These are phyloP conservation scores for Natrix natrix DNA, from an alignment of 2,797 vertebrate species.

Conservation along the genomic window DNA sequence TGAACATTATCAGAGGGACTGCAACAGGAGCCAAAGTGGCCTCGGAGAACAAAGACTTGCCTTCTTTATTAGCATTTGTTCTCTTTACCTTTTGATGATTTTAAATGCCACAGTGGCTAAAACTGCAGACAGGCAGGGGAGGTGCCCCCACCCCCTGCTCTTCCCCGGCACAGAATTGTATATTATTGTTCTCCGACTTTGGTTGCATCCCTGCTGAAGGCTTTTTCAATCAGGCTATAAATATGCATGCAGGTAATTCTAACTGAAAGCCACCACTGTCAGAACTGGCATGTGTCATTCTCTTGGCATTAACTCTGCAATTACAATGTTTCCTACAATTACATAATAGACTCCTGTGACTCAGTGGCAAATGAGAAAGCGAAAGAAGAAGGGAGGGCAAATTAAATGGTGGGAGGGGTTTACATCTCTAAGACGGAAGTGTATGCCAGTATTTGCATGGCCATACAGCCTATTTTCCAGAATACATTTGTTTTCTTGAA, in stretches of 20 bases:
- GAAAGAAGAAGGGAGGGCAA: background rate
- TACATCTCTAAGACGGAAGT: background rate
- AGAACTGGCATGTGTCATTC: slow-evolving; percentile 22
- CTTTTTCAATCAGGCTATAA: background rate
- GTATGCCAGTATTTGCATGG: background rate
- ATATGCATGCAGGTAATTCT: background rate
- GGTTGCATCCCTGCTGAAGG: background rate
- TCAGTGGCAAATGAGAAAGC: background rate
- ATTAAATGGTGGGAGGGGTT: background rate
- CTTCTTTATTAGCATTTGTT: background rate
- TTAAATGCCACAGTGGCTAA: background rate
- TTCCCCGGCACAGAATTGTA: background rate
- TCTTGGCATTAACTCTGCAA: slow-evolving; percentile 9
- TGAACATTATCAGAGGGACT: slow-evolving; percentile 21
- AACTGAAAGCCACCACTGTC: background rate
- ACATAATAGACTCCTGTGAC: slow-evolving; percentile 28
- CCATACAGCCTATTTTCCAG: background rate
- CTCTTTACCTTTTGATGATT: slow-evolving; percentile 7
- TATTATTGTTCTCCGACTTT: slow-evolving; percentile 9
- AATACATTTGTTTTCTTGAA: background rate
- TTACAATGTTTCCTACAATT: slow-evolving; percentile 22
- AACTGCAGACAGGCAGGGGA: fast-evolving
- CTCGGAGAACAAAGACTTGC: background rate
- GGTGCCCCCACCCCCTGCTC: background rate
- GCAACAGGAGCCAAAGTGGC: background rate